Evolutionary conservation across 2,113 vertebrate genomes (phyloP).

Genomic region (Crypturellus undulatus): DNA sequence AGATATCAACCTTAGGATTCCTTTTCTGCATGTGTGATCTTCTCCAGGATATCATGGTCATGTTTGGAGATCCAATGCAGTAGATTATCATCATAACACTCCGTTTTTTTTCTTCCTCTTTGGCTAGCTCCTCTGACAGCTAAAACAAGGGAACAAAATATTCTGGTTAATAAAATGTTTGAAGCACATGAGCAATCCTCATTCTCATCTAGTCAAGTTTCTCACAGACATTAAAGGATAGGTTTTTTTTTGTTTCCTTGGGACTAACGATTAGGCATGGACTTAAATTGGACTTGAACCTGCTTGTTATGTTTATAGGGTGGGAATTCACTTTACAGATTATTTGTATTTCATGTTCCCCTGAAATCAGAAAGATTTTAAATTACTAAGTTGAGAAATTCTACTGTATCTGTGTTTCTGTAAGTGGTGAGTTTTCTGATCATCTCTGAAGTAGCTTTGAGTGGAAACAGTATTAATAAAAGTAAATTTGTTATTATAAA

Average conservation of each 20-base stretch:
- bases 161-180: conserved; percentile 16
- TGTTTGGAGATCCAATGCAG: conserved; percentile 69
- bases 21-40: conserved; percentile 65
- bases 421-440: neutral
- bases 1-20: conserved; percentile 34
- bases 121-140: conserved; percentile 79
- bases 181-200: neutral
- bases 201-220: neutral
- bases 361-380: neutral
- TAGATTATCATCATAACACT: conserved; percentile 72
- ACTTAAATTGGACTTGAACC: neutral
- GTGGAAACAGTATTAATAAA: neutral
- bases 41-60: conserved; percentile 39
- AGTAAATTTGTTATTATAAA: neutral
- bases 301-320: neutral
- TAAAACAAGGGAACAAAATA: conserved; percentile 73
- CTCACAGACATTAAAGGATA: neutral
- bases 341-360: neutral
- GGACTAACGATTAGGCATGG: neutral
- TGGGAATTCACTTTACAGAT: neutral
- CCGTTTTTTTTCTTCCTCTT: conserved; percentile 60
- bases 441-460: neutral
- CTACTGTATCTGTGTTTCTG: neutral
- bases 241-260: neutral
- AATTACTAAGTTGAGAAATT: neutral